Evolutionary conservation across 2,797 vertebrate species (phyloP), one percentile per base, ranked within the genome.

Genomic region (Neopelma chrysocephalum): DNA sequence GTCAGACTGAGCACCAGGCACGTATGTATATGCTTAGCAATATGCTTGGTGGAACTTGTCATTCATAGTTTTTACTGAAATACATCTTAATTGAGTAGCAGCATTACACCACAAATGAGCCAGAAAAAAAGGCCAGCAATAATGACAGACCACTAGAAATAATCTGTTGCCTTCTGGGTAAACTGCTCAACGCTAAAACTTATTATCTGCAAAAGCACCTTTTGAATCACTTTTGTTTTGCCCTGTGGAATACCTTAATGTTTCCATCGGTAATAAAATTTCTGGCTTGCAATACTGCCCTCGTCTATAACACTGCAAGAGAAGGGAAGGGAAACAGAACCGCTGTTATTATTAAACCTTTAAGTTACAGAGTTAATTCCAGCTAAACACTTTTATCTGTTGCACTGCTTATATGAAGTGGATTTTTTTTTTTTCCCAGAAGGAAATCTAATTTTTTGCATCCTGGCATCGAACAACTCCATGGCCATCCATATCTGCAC

Each of bases 141-240:
- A 98, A 95, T 12, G 47, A 60, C 82, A 93, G 69, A 76, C 93
- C 76, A 94, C 85, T 71, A 95, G 89, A 97, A 96, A 94, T 58
- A 94, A 94, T 70, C 66, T 93, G 92, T 50, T 96, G 69, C 47
- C 81, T 95, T 84, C 96, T 88, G 90, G 76, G 68, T 88, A 97
- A 91, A 96, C 78, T 80, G 93, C 70, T 94, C 94, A 93, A 87
- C 72, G 80, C 85, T 97, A 91, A 96, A 95, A 97, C 95, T 79
- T 83, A 64, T 96, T 97, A 96, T 94, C 96, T 97, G 77, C 94
- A 97, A 97, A 96, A 97, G 95, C 72, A 95, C 78, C 73, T 92
- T 96, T 96, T 97, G 97, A 97, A 97, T 98, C 97, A 96, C 91
- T 96, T 97, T 94, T 95, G 94, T 97, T 97, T 97, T 97, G 83